Evolutionary conservation across 2,888 invertebrate species (phyloP).

Genomic region (Yponomeuta evonymella): DNA sequence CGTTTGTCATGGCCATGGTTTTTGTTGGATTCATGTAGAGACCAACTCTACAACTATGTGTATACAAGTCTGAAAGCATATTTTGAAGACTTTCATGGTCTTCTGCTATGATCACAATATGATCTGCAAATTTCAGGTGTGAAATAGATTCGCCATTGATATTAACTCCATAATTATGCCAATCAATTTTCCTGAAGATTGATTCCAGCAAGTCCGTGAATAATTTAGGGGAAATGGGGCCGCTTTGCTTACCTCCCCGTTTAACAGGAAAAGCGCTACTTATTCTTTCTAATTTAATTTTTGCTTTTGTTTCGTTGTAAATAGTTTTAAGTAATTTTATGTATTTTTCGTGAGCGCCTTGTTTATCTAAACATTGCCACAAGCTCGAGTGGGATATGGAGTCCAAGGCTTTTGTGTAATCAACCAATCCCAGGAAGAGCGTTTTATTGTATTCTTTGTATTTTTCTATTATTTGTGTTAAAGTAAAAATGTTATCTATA

Average conservation of each 20-base stretch:
- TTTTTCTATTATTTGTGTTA: not conserved
- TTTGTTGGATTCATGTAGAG: not conserved
- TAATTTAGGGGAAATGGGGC: conserved; percentile 6
- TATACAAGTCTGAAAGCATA: not conserved
- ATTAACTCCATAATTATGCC: not conserved
- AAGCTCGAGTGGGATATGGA: not conserved
- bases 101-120: conserved; percentile 3
- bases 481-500: not conserved
- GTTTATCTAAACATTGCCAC: not conserved
- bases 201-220: not conserved
- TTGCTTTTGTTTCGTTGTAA: not conserved
- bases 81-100: not conserved
- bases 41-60: not conserved
- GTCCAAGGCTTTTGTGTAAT: conserved; percentile 3
- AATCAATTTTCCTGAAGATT: not conserved
- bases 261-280: not conserved
- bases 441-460: conserved; percentile 1
- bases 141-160: not conserved
- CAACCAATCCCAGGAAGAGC: not conserved
- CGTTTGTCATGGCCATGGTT: conserved; percentile 9
- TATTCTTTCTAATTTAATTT: conserved; percentile 2
- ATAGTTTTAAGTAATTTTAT: not conserved
- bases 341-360: conserved; percentile 1
- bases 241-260: conserved; percentile 9
- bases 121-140: conserved; percentile 10